Conservation (phyloP, 30 jellyfish, hydroid and myxozoan species). For the Turritopsis dohrnii region DNA sequence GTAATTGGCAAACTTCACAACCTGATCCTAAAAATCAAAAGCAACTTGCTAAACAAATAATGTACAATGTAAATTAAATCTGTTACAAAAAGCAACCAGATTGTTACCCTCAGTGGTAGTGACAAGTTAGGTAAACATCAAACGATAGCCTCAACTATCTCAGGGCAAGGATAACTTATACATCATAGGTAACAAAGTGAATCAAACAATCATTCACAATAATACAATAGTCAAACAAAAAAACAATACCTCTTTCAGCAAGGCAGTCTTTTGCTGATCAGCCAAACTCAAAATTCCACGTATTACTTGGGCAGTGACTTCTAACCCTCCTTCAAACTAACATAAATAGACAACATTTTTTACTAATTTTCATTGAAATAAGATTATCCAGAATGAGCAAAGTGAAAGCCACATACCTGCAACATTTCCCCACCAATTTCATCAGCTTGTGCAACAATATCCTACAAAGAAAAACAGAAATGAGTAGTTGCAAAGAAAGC, state of each 20-base stretch:
- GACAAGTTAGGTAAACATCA: conserved; percentile 15
- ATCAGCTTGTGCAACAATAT: conserved; percentile 91
- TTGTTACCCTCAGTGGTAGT: conserved; percentile 27
- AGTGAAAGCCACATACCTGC: conserved; percentile 32
- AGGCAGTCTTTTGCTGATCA: conserved; percentile 52
- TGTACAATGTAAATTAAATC: background rate
- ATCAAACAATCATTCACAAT: too few species aligned
- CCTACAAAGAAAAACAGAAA: conserved; percentile 25
- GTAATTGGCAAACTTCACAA: conserved; percentile 71
- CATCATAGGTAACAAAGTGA: conserved; percentile 26
- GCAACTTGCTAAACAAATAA: background rate
- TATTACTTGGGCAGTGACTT: conserved; percentile 57
- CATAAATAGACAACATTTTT: background rate
- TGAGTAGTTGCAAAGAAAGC: background rate
- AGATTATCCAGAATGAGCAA: too few species aligned
- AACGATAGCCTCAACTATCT: conserved; percentile 8
- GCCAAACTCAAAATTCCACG: conserved; percentile 59
- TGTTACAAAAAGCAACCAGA: background rate
- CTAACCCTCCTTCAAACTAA: conserved; percentile 89
- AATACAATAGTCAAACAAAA: too few species aligned
- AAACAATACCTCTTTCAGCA: conserved; percentile 33
- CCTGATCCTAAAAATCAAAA: conserved; percentile 52
- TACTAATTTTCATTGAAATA: too few species aligned
- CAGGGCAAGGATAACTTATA: conserved; percentile 52
- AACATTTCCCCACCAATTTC: conserved; percentile 62